A percentile compares a stretch with the other conserved stretches of the same genome.
These are phyloP conservation scores for Halesus radiatus DNA, from an alignment of 1,140 invertebrate species.

Conservation along the genomic window DNA sequence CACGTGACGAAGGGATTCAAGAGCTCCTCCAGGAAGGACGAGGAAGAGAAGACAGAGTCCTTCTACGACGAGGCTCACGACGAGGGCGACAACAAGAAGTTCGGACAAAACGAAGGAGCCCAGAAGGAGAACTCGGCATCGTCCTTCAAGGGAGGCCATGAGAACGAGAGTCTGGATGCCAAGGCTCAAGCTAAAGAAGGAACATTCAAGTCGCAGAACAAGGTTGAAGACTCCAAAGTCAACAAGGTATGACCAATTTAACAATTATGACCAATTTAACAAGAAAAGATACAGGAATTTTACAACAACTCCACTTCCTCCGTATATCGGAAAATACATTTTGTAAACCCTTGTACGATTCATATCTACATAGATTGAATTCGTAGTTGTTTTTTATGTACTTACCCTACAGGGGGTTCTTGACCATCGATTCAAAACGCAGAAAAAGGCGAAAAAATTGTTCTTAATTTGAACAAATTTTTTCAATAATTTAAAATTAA, in stretches of 20 bases:
- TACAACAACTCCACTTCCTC: no score
- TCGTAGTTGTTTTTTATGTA: no score
- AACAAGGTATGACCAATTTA: conserved; percentile 63
- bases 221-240: conserved; percentile 69
- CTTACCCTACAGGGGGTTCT: no score
- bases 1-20: conserved; percentile 77
- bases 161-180: conserved; percentile 70
- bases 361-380: no score
- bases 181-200: conserved; percentile 71
- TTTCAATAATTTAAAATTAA: no score
- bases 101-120: conserved; percentile 68
- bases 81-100: conserved; percentile 72
- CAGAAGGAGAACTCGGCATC: conserved; percentile 71
- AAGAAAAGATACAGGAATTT: no score
- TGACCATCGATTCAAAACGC: no score
- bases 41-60: conserved; percentile 76
- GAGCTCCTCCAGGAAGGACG: conserved; percentile 76
- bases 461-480: no score
- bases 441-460: no score
- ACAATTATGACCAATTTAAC: conserved; percentile 8
- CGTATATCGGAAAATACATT: no score
- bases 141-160: conserved; percentile 72
- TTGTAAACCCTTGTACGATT: no score
- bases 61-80: conserved; percentile 78
- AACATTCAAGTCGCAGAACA: conserved; percentile 69